Percentiles rank a stretch among this genome's conserved stretches.
These are phyloP conservation scores for Columba livia DNA, from an alignment of 2,113 vertebrate genomes.

Conservation along the genomic window DNA sequence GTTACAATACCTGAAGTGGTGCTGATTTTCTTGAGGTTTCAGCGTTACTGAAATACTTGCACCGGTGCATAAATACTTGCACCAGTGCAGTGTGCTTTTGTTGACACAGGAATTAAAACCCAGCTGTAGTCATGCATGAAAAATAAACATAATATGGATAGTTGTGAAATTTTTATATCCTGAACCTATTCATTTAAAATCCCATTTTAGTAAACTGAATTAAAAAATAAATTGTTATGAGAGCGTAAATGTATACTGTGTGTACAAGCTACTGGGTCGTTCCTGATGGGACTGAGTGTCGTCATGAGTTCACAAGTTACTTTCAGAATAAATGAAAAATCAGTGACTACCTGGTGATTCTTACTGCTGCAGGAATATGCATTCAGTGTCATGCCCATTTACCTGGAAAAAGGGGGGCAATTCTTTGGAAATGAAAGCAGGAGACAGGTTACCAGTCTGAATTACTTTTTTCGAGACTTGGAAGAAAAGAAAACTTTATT, in stretches of 20 bases:
- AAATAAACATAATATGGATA: neutral
- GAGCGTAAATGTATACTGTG: neutral
- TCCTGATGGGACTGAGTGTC: neutral
- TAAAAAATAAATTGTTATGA: neutral
- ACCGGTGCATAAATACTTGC: neutral
- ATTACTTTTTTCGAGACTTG: neutral
- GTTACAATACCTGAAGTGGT: neutral
- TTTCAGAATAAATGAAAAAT: neutral
- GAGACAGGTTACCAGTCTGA: neutral
- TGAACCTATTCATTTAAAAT: neutral
- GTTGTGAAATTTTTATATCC: neutral
- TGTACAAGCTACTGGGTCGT: neutral
- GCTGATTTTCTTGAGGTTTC: neutral
- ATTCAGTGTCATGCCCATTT: neutral
- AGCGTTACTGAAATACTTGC: neutral
- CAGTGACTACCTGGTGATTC: neutral
- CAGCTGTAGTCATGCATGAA: neutral
- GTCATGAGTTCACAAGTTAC: neutral
- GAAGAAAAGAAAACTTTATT: neutral
- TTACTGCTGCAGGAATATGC: neutral
- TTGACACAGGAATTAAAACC: neutral
- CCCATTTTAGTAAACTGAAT: neutral
- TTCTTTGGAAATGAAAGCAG: neutral
- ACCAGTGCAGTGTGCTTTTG: neutral
- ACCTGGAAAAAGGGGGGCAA: neutral